phyloP scores from a whole-genome alignment of 2,797 vertebrate species.

The Gymnocypris eckloni region DNA sequence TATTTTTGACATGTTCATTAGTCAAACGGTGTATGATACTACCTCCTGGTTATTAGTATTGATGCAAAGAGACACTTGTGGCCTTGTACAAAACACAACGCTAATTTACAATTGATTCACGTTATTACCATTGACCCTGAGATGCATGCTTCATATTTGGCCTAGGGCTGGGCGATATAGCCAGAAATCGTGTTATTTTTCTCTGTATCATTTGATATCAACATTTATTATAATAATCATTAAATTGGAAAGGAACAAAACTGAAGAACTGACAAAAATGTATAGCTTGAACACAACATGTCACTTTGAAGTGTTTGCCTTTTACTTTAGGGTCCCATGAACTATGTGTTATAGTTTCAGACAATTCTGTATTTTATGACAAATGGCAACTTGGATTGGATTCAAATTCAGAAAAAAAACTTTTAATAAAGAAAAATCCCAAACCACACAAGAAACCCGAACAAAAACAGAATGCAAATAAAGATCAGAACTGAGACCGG shows the following conservation, averaged over 20 bases:
- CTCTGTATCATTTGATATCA: background rate
- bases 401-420: background rate
- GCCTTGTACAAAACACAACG: constrained; percentile 12
- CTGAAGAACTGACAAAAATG: constrained; percentile 3
- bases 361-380: background rate
- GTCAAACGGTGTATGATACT: constrained; percentile 43
- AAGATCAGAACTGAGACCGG: background rate
- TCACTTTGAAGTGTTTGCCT: background rate
- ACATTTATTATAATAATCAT: background rate
- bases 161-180: background rate
- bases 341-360: background rate
- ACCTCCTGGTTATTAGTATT: constrained; percentile 44
- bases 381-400: background rate
- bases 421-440: background rate
- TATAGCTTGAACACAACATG: background rate
- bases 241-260: background rate
- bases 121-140: constrained; percentile 31
- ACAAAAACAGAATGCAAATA: background rate
- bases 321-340: background rate
- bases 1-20: constrained; percentile 51
- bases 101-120: constrained; percentile 41
- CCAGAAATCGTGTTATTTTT: background rate
- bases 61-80: constrained; percentile 34
- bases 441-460: background rate
- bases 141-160: constrained; percentile 9